Base-by-base conservation (phyloP, 2,113 vertebrate species). In the Oncorhynchus tshawytscha region DNA sequence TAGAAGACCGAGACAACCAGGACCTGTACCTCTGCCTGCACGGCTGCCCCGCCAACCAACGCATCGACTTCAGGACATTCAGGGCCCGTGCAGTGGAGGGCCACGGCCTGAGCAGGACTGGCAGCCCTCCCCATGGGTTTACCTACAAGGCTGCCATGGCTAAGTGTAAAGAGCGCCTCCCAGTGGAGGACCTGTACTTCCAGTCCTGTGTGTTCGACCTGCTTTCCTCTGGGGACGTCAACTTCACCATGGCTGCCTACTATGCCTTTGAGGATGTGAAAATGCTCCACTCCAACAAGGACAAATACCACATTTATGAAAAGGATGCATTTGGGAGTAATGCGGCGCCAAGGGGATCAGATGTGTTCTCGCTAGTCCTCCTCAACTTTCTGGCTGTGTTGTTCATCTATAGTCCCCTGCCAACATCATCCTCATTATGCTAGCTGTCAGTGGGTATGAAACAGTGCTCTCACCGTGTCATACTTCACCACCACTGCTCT, bases 181-280 rank as follows among this genome's bases (percentile, higher is more conserved):
- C 96, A 0, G 96, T 99, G 82, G 97, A 96, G 96, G 97, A 99
- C 87, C 90, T 99, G 70, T 99, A 99, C 88, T 99, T 97, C 82
- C 96, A 99, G 81, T 98, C 97, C 67, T 99, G 97, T 7, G 95
- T 99, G 84, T 99, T 99, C 0, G 97, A 99, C 85, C 96, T 99
- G 34, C 0, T 95, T 94, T 99, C 57, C 25, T 98, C 97, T 0
- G 97, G 97, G 0, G 97, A 99, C 0, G 93, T 97, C 85, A 97
- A 98, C 94, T 99, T 99, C 91, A 98, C 96, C 24, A 93, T 98
- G 91, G 97, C 97, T 22, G 97, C 97, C 86, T 99, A 96, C 87
- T 98, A 97, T 0, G 97, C 97, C 71, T 93, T 99, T 70, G 96
- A 99, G 92, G 97, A 99, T 0, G 96, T 97, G 75, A 98, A 97